Evolutionary conservation across 2,797 vertebrate genomes (phyloP).

Genomic region (Uromys caudimaculatus): DNA sequence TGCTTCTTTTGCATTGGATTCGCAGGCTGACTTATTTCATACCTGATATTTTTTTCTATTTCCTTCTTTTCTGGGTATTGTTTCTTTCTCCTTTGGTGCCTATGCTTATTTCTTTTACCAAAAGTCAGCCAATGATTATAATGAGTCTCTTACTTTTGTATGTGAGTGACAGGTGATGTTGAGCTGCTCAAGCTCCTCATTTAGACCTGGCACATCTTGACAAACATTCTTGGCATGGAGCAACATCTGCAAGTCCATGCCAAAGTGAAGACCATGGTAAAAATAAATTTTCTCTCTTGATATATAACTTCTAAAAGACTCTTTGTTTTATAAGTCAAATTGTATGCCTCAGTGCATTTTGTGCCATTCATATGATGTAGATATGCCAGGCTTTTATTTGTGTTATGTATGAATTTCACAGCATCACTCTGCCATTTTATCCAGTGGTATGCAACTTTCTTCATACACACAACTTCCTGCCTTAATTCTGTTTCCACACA

Average conservation of each 20-base stretch:
- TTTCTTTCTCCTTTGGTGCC: not conserved
- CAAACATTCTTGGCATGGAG: not conserved
- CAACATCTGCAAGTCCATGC: not conserved
- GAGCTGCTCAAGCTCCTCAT: not conserved
- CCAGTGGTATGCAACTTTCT: not conserved
- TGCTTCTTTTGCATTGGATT: not conserved
- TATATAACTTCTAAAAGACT: not conserved
- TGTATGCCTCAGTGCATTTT: not conserved
- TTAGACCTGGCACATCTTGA: not conserved
- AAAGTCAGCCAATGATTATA: not conserved
- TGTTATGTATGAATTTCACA: fast-evolving
- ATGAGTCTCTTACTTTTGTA: not conserved
- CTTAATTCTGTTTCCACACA: not conserved
- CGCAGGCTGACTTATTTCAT: not conserved
- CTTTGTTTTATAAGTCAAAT: not conserved
- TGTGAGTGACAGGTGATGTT: not conserved
- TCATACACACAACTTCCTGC: not conserved
- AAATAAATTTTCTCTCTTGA: not conserved
- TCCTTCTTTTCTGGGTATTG: not conserved
- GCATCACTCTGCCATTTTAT: not conserved
- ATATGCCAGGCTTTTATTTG: not conserved
- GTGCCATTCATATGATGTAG: not conserved
- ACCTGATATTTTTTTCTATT: not conserved
- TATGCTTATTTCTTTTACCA: not conserved
- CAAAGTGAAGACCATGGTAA: not conserved